Conservation (phyloP, 2,113 vertebrate genomes). For the Scalopus aquaticus region DNA sequence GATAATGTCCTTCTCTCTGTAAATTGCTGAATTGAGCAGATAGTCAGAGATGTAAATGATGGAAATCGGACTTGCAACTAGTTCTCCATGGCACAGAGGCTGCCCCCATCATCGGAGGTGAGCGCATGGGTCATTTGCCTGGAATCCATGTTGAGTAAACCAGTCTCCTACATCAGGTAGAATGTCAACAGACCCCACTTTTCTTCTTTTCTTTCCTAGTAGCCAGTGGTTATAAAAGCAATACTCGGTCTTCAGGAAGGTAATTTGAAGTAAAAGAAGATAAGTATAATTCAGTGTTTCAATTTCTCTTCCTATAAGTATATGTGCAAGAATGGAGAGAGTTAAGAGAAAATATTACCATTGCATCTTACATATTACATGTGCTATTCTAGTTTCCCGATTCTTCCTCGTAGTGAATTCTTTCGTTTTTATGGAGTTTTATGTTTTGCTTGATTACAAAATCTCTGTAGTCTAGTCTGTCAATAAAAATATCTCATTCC, state of each 20-base stretch:
- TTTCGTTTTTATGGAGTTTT: constrained; percentile 35
- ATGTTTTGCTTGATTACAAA: constrained; percentile 43
- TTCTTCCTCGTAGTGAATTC: background rate
- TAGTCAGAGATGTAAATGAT: background rate
- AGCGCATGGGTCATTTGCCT: too few species aligned
- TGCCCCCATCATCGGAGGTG: fast-evolving
- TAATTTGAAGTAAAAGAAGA: background rate
- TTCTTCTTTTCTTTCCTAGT: background rate
- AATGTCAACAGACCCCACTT: too few species aligned
- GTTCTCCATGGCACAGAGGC: background rate
- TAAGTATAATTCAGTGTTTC: background rate
- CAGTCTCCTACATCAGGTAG: background rate
- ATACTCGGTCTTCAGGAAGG: background rate
- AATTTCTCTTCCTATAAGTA: background rate
- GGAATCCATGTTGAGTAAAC: background rate
- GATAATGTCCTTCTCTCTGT: background rate
- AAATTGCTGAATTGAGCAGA: background rate
- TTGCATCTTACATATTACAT: background rate
- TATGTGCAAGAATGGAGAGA: background rate
- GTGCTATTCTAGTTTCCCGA: background rate
- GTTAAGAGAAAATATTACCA: background rate
- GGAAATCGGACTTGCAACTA: too few species aligned
- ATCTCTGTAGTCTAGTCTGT: constrained; percentile 7
- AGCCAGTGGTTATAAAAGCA: background rate
- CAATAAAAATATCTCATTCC: constrained; percentile 50